Evolutionary conservation across 2,113 vertebrate genomes (phyloP).

Genomic region (Nothocercus julius): DNA sequence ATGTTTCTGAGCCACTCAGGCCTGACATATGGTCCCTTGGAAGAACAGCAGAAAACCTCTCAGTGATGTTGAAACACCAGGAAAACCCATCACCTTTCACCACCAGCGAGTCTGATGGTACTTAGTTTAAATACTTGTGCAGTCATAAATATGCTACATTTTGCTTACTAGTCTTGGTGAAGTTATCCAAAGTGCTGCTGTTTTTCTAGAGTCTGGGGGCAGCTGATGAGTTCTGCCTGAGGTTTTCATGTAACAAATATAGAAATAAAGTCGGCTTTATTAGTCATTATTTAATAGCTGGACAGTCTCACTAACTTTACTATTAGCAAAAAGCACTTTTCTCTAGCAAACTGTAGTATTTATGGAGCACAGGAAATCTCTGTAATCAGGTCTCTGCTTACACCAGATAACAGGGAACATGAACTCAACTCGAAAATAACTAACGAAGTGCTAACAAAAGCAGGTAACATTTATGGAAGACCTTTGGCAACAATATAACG

Average conservation of each 20-base stretch:
- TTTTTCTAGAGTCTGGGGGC: background rate
- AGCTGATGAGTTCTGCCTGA: background rate
- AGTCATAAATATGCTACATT: background rate
- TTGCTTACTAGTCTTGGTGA: background rate
- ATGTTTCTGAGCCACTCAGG: background rate
- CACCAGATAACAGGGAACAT: background rate
- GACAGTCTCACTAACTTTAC: background rate
- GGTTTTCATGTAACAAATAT: background rate
- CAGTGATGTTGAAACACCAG: background rate
- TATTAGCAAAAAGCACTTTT: background rate
- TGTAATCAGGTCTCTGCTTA: background rate
- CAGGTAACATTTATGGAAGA: background rate
- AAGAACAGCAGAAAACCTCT: background rate
- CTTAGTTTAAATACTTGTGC: background rate
- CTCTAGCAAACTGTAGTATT: background rate
- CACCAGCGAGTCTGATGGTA: background rate
- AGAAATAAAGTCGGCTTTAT: background rate
- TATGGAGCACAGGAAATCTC: background rate
- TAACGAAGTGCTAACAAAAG: background rate
- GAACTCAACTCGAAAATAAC: background rate
- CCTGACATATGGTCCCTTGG: accelerated
- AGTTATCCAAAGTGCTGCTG: background rate
- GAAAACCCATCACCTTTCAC: background rate
- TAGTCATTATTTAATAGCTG: background rate
- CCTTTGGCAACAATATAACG: background rate